Evolutionary conservation across 1,140 invertebrate species (phyloP).

Genomic region (Rhizoglyphus robini): DNA sequence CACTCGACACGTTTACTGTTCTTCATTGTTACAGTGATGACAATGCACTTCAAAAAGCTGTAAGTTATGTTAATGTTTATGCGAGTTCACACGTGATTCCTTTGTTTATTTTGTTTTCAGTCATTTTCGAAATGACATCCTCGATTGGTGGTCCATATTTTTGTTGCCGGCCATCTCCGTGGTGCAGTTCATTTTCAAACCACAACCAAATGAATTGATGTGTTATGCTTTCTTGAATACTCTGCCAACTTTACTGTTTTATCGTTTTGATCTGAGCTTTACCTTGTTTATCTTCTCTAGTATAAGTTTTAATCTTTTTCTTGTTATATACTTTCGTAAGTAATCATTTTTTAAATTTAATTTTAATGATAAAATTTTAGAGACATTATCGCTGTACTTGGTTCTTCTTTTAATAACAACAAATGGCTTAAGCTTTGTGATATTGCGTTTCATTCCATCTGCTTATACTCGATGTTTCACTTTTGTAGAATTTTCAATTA

Average conservation of each 20-base stretch:
- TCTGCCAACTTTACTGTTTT: neutral
- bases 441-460: neutral
- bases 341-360: neutral
- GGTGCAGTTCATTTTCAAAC: no score
- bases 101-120: neutral
- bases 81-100: no score
- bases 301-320: neutral
- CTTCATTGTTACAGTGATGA: no score
- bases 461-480: neutral
- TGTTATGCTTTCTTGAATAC: neutral
- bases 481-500: constrained; percentile 7
- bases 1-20: no score
- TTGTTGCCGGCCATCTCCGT: neutral
- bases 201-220: neutral
- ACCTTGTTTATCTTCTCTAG: neutral
- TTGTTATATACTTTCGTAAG: neutral
- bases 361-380: no score
- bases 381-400: neutral
- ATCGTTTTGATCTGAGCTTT: neutral
- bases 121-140: neutral
- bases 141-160: neutral
- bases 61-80: no score
- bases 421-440: neutral
- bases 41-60: no score
- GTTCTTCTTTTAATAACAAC: neutral